phyloP scores from a whole-genome alignment of 2,113 vertebrate species.

The Paramisgurnus dabryanus region DNA sequence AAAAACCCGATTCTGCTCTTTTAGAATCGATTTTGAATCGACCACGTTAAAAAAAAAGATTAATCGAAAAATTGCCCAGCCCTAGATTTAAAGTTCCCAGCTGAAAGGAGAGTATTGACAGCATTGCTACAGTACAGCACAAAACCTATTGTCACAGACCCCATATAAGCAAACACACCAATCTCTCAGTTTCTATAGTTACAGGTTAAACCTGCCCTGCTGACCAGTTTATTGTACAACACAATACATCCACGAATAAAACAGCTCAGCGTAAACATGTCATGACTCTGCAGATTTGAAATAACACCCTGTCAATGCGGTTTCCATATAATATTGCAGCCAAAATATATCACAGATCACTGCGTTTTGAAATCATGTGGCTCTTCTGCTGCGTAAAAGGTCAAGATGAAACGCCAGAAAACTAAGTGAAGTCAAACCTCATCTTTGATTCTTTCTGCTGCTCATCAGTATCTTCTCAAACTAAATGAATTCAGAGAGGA shows the following conservation, averaged over 20 bases:
- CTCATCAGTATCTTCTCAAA: slow-evolving; percentile 55
- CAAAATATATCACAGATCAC: slow-evolving; percentile 3
- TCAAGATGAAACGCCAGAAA: slow-evolving; percentile 51
- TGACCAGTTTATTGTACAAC: slow-evolving; percentile 23
- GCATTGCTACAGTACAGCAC: slow-evolving; percentile 3
- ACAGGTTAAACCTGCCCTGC: slow-evolving; percentile 22
- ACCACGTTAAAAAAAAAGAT: too few relatives aligned
- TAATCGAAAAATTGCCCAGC: too few relatives aligned
- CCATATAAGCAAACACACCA: slow-evolving; percentile 21
- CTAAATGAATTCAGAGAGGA: slow-evolving; percentile 46
- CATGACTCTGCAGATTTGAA: slow-evolving; percentile 11
- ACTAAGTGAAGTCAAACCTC: slow-evolving; percentile 55
- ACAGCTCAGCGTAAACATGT: slow-evolving; percentile 8
- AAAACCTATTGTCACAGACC: slow-evolving; percentile 14
- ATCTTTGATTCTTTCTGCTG: slow-evolving; percentile 52
- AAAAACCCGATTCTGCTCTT: too few relatives aligned
- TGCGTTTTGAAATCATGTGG: slow-evolving; percentile 4
- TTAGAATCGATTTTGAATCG: too few relatives aligned
- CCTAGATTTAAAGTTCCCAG: neutral
- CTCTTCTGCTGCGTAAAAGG: slow-evolving; percentile 36
- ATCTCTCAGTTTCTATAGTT: slow-evolving; percentile 19
- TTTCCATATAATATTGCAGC: slow-evolving; percentile 2
- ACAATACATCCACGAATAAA: neutral
- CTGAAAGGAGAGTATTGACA: slow-evolving; percentile 34
- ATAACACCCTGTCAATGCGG: neutral